These are phyloP conservation scores for Pandemis corylana DNA, from an alignment of 2,888 invertebrate genomes.

Conservation along the genomic window DNA sequence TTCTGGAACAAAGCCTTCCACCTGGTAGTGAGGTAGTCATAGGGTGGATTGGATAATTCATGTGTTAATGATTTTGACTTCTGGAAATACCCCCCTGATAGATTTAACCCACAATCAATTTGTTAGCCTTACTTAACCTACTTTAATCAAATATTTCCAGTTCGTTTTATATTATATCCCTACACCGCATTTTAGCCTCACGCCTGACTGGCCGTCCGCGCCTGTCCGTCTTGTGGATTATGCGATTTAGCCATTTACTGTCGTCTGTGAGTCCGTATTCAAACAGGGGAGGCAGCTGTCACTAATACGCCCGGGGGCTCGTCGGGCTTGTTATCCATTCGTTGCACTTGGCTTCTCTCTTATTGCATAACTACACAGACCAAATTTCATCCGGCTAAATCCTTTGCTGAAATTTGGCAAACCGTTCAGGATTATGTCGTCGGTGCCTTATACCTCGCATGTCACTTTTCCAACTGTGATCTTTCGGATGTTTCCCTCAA, in stretches of 20 bases:
- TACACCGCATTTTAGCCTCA: conserved; percentile 55
- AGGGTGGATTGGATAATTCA: background rate
- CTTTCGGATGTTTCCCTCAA: conserved; percentile 16
- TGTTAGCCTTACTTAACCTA: conserved; percentile 46
- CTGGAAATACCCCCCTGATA: background rate
- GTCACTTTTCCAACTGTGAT: conserved; percentile 24
- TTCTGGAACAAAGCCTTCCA: background rate
- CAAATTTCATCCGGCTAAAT: conserved; percentile 46
- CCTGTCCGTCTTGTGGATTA: conserved; percentile 74
- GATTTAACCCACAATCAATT: conserved; percentile 44
- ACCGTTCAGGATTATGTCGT: conserved; percentile 44
- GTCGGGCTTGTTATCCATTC: conserved; percentile 42
- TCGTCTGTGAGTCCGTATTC: conserved; percentile 58
- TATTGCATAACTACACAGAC: conserved; percentile 48
- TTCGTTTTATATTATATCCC: conserved; percentile 44
- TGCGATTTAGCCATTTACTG: conserved; percentile 75
- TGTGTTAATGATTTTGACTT: background rate
- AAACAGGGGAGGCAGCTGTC: conserved; percentile 67
- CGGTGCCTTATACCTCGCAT: conserved; percentile 27
- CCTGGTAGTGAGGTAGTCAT: no score
- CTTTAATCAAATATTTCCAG: conserved; percentile 29
- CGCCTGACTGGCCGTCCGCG: conserved; percentile 63
- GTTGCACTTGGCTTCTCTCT: conserved; percentile 45
- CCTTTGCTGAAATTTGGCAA: conserved; percentile 49
- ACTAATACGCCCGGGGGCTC: conserved; percentile 59